Conservation (phyloP, 2,797 vertebrate species). For the Coranthus polyacanthus region DNA sequence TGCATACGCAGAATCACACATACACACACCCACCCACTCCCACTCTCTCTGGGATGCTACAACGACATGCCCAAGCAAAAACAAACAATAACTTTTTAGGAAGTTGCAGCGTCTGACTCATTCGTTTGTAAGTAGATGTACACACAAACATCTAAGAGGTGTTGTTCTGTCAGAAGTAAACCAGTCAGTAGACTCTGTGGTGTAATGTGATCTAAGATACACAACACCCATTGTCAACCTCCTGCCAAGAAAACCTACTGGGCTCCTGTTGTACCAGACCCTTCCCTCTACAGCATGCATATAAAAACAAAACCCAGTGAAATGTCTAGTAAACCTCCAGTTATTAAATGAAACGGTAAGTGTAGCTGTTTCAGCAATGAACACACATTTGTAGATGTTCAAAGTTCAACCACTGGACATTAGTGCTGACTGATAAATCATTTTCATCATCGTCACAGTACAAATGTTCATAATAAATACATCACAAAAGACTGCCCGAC, state of each 20-base stretch:
- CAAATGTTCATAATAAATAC: too few relatives aligned
- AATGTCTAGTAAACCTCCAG: neutral
- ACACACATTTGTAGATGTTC: neutral
- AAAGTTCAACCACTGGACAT: neutral
- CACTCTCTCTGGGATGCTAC: conserved; percentile 8
- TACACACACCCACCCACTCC: neutral
- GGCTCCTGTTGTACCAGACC: neutral
- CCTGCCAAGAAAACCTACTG: conserved; percentile 5
- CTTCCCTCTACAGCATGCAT: neutral
- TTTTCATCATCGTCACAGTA: too few relatives aligned
- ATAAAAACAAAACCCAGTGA: neutral
- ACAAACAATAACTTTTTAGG: conserved; percentile 13
- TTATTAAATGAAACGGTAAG: neutral
- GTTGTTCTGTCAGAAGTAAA: conserved; percentile 28
- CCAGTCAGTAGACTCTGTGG: conserved; percentile 31
- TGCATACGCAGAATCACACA: conserved; percentile 4
- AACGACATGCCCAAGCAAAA: conserved; percentile 21
- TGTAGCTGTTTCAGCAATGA: too few relatives aligned
- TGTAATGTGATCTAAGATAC: conserved; percentile 53
- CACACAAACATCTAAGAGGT: conserved; percentile 32
- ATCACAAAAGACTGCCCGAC: too few relatives aligned
- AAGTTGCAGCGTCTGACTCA: conserved; percentile 16
- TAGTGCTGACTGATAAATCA: too few relatives aligned
- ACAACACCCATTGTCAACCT: conserved; percentile 32
- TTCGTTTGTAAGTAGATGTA: neutral